These are phyloP conservation scores for Gila robusta DNA, from an alignment of 2,797 vertebrate genomes.

Conservation along the genomic window DNA sequence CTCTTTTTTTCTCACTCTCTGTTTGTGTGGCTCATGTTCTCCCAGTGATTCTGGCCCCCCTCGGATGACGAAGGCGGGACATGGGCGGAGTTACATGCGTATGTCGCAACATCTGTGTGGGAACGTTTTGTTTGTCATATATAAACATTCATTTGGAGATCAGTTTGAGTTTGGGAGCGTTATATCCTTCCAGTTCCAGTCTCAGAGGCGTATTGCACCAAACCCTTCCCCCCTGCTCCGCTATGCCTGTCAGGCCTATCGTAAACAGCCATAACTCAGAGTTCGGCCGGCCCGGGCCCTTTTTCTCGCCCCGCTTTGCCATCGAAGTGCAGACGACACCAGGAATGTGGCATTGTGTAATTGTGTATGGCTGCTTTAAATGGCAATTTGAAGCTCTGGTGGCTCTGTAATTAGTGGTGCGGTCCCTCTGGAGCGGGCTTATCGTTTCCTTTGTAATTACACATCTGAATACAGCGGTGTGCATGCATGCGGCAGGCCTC, in stretches of 20 bases:
- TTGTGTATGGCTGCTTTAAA: slow-evolving; percentile 82
- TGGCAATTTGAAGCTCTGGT: slow-evolving; percentile 84
- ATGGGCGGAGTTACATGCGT: background rate
- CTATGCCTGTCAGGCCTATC: slow-evolving; percentile 27
- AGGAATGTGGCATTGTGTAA: slow-evolving; percentile 79
- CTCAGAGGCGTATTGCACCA: background rate
- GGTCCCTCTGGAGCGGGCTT: slow-evolving; percentile 79
- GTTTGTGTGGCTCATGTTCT: slow-evolving; percentile 52
- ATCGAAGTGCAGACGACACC: slow-evolving; percentile 63
- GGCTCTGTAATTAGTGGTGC: slow-evolving; percentile 82
- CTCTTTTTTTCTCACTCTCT: slow-evolving; percentile 19
- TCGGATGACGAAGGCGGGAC: slow-evolving; percentile 6
- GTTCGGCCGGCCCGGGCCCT: slow-evolving; percentile 8
- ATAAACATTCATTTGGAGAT: slow-evolving; percentile 3
- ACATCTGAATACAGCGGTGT: slow-evolving; percentile 58
- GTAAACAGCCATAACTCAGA: slow-evolving; percentile 53
- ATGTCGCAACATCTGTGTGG: background rate
- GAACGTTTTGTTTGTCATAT: background rate
- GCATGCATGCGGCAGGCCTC: slow-evolving; percentile 48
- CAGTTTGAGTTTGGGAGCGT: background rate
- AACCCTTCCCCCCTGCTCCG: background rate
- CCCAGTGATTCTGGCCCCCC: slow-evolving; percentile 27
- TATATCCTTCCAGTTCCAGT: background rate
- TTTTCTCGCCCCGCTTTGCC: slow-evolving; percentile 21
- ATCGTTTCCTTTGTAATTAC: slow-evolving; percentile 83